Conservation (phyloP, 2,888 invertebrate genomes). For the Macaria notata region DNA sequence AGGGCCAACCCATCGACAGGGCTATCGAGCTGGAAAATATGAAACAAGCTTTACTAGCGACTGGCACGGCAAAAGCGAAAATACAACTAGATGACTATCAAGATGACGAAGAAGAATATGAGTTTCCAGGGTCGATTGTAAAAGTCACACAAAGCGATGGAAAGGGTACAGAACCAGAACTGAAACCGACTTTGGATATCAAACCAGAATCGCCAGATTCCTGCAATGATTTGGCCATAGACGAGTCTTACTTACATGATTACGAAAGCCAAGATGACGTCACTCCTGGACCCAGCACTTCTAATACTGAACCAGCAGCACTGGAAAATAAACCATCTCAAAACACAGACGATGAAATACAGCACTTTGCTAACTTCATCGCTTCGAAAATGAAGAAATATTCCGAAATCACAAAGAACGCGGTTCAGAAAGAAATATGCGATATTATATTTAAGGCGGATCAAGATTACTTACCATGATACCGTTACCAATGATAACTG, state of each 20-base stretch:
- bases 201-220: neutral
- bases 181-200: neutral
- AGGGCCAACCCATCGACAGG: constrained; percentile 14
- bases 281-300: neutral
- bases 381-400: constrained; percentile 55
- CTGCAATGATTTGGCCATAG: neutral
- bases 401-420: constrained; percentile 42
- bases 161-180: neutral
- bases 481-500: constrained; percentile 31
- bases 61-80: neutral
- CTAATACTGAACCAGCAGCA: neutral
- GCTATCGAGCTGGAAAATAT: constrained; percentile 15
- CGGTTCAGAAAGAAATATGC: constrained; percentile 53
- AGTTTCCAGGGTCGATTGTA: neutral
- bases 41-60: constrained; percentile 8
- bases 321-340: too few species aligned
- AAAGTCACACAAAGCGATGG: too few species aligned
- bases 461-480: constrained; percentile 40
- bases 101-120: neutral
- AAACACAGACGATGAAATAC: constrained; percentile 44
- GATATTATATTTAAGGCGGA: constrained; percentile 56
- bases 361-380: constrained; percentile 48
- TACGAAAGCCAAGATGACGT: too few species aligned
- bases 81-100: too few species aligned
- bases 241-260: neutral